Base-by-base conservation (phyloP, 2,113 vertebrate genomes). In the Clarias macrocephalus region DNA sequence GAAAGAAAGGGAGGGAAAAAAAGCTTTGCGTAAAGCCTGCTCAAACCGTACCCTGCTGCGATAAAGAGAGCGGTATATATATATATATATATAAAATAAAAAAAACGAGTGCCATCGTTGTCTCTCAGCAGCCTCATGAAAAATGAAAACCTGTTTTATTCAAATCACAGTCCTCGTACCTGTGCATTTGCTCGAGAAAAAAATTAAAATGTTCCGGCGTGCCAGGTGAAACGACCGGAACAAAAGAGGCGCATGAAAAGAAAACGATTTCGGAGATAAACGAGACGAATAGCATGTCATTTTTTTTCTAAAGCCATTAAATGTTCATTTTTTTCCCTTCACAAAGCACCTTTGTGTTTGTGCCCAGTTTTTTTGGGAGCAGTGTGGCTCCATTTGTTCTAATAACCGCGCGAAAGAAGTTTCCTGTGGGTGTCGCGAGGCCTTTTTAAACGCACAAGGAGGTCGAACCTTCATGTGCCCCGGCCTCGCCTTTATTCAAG, bases 71-170 rank as follows among this genome's bases (percentile, higher is more conserved):
- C n/a, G 19, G 48, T 15, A 25, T 23, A 23, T 48, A n/a, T n/a
- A n/a, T n/a, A n/a, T n/a, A n/a, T n/a, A n/a, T n/a, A n/a, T n/a
- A n/a, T n/a, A n/a, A n/a, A n/a, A n/a, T n/a, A 77, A 56, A 3
- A 54, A 18, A 80, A 80, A 80, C 23, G 63, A n/a, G 12, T 42
- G 16, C 56, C 59, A 42, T 37, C 21, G 16, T 52, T 52, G 30
- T 63, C 83, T 76, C 72, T 85, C 70, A 52, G 72, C 37, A 18
- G 57, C 33, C 37, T 85, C 59, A 33, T 65, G 73, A 77, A 79
- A 76, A 79, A 85, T 85, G n/a, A 66, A 65, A 77, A 52, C 5
- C 73, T 60, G 62, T 77, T 85, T 85, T 76, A 85, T 79, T 85
- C 84, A 79, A 85, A 85, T 85, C 84, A 54, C 57, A 33, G 25